Evolutionary conservation across 1,140 invertebrate species (phyloP), one percentile per base, ranked within the genome.

Genomic region (Eurosta solidaginis): DNA sequence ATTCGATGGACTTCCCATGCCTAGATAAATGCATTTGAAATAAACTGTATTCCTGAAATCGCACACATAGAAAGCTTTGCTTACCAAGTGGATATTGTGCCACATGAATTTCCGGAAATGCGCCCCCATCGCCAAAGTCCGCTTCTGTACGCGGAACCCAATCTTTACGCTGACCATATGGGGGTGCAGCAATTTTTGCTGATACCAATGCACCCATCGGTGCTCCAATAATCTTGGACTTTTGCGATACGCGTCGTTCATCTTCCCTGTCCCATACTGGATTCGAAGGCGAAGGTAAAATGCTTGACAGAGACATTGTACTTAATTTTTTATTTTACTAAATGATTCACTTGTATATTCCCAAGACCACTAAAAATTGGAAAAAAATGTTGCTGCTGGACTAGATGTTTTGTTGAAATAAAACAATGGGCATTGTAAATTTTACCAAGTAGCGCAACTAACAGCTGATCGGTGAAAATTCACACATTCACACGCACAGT

Each of bases 81-180:
- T 81, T 95, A 79, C 93, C 93, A 36, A 99, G 88, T 0, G 98
- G 98, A 89, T 97, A 98, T 84, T 99, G 98, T 0, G 97, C 97
- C 14, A 99, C 94, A 87, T 94, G 95, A 78, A 99, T 98, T 90
- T 99, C 98, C 1, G 98, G 98, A 89, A 97, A 99, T 0, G 98
- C 96, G 12, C 98, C 98, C 7, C 98, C 98, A 93, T 99, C 98
- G 92, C 94, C 90, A 86, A 89, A 93, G 89, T 97, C 96, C 76
- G 97, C 96, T 81, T 92, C 90, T 77, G 91, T 92, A 77, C 97
- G 89, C 17, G 98, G 98, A 5, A 98, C 90, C 96, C 97, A 99
- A 84, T 96, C 96, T 89, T 95, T 94, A 80, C 98, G 92, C 82
- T 97, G 94, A 1, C 97, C 97, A 91, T 99, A 99, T 1, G 97